Conservation (phyloP, 2,797 vertebrate genomes). For the Leptodactylus fallax region DNA sequence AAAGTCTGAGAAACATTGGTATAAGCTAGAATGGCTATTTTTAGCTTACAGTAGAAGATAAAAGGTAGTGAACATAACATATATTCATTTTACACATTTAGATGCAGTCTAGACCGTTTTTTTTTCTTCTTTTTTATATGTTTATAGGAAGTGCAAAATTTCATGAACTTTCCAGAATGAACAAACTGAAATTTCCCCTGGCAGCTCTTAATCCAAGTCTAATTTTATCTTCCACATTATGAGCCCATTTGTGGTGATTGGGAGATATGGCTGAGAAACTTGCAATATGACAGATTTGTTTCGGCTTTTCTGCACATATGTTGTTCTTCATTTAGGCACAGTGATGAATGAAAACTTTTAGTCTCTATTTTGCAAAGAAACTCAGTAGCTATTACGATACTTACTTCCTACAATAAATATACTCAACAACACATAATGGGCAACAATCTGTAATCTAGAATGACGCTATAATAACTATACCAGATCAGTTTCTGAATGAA, state of each 20-base stretch:
- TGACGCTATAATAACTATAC: background rate
- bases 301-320: conserved; percentile 68
- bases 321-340: conserved; percentile 56
- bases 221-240: conserved; percentile 71
- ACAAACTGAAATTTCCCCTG: conserved; percentile 71
- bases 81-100: background rate
- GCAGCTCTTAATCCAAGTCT: conserved; percentile 69
- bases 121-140: background rate
- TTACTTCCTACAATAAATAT: background rate
- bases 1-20: too few relatives aligned
- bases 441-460: background rate
- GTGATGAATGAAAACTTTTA: conserved; percentile 16
- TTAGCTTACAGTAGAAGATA: background rate
- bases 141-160: background rate
- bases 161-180: conserved; percentile 66
- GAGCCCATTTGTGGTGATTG: conserved; percentile 72
- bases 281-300: conserved; percentile 69
- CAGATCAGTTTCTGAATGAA: too few relatives aligned
- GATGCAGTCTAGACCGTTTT: background rate
- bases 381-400: background rate
- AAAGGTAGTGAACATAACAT: background rate
- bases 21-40: too few relatives aligned
- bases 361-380: background rate
- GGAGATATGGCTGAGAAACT: conserved; percentile 72
- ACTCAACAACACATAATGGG: background rate